A percentile compares a stretch with the other conserved stretches of the same genome.
phyloP scores from a whole-genome alignment of 1,140 invertebrate species.

The Hestina assimilis region DNA sequence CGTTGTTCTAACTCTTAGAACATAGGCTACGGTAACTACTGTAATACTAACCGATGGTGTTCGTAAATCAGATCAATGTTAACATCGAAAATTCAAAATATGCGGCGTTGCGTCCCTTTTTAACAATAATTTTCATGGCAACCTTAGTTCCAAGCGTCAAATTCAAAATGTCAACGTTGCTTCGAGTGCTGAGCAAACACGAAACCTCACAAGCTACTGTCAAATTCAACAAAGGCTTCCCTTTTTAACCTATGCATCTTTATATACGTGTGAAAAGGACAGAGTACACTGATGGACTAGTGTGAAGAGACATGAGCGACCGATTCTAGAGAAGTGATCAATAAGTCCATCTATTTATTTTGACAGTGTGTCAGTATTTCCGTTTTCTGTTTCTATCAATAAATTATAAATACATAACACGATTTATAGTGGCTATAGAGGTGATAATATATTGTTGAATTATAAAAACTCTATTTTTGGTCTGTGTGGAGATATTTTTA shows the following conservation, averaged over 20 bases:
- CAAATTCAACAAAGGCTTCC: constrained; percentile 50
- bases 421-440: too few species aligned
- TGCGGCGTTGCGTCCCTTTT: too few species aligned
- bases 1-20: too few species aligned
- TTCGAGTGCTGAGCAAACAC: constrained; percentile 41
- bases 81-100: too few species aligned
- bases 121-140: background rate
- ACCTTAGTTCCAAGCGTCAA: constrained; percentile 18
- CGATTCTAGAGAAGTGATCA: constrained; percentile 20
- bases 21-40: too few species aligned
- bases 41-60: too few species aligned
- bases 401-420: too few species aligned
- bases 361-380: constrained; percentile 3
- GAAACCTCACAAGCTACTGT: constrained; percentile 51
- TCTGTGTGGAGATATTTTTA: too few species aligned
- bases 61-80: too few species aligned
- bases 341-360: constrained; percentile 4
- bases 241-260: constrained; percentile 17
- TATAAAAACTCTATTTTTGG: too few species aligned
- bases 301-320: constrained; percentile 35
- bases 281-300: constrained; percentile 22
- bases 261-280: constrained; percentile 17
- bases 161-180: constrained; percentile 30
- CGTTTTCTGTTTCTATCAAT: background rate
- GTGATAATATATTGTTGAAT: too few species aligned